Evolutionary conservation across 1,140 invertebrate genomes (phyloP), one percentile per base, ranked within the genome.

Genomic region (Dufourea novaeangliae): DNA sequence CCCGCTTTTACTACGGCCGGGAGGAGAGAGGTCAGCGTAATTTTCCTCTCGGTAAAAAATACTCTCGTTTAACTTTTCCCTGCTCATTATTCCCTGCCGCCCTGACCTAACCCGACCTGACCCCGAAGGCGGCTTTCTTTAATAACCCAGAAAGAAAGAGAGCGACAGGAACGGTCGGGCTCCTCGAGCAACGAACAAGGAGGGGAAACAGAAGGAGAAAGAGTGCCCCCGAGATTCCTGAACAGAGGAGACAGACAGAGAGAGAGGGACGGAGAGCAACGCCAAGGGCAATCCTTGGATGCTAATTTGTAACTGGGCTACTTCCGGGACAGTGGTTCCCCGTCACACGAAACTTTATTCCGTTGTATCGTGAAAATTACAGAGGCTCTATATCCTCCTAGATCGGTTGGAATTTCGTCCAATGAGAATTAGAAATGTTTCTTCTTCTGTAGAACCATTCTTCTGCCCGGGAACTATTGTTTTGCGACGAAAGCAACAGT

Each of bases 241-340:
- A 41, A 80, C 76, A 46, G 82, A 74, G 73, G n/a, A n/a, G n/a
- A n/a, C n/a, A n/a, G n/a, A n/a, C n/a, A n/a, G n/a, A 82, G 77
- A 78, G 83, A 74, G 77, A 85, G 72, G 71, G 70, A 63, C 57
- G 66, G n/a, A 80, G 74, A 69, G 72, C 83, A 86, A 89, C 87
- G 89, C 89, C 90, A 90, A 90, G 90, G 90, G 90, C 90, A 90
- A 90, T 90, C 86, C 89, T 89, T 83, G 86, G 88, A 91, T 91
- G 90, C 89, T 91, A 90, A 91, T 91, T 91, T 91, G 90, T 90
- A 90, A 90, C 90, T 91, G 89, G 90, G 83, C 90, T 91, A 90
- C 90, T 91, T 91, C 87, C 88, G 86, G 82, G 72, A 84, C 90
- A 91, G 90, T 87, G 90, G 88, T 91, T 91, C 90, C 89, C 89